Base-by-base conservation (phyloP, 2,888 invertebrate genomes). In the Ryuthela nishihirai region DNA sequence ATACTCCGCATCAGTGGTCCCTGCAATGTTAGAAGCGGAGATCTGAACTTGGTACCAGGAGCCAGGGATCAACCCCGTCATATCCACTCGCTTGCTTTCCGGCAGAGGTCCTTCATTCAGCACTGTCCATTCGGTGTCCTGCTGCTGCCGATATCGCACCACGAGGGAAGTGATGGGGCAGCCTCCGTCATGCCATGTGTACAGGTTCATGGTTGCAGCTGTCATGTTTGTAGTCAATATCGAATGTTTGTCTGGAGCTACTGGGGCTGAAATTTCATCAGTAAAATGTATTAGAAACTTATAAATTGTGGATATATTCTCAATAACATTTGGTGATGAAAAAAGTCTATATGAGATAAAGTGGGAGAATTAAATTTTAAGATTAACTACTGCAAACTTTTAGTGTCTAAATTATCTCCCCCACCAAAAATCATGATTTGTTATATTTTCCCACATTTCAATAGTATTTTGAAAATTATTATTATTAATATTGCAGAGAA, bases 21-120 rank as follows among this genome's bases (percentile, higher is more conserved):
- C 76, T 12, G 74, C 74, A 23, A 71, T 71, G 63, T 73, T 75
- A 63, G 72, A 70, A 3, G 75, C 76, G 0, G 71, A 72, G n/a
- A 75, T 71, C 24, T 70, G 69, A 67, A 76, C 70, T 23, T 69
- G 66, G 64, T 75, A 75, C 71, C 73, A 72, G 4, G 73, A 74
- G n/a, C 71, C 73, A 1, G 75, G 73, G 21, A 67, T 69, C 5
- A 76, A 67, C 40, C 72, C 72, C 1, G 63, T 53, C 35, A 68
- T 39, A 17, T 64, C 64, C 6, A 67, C 53, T 47, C 62, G 62
- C 23, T 55, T 50, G 21, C 65, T 48, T 23, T 65, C 62, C 2
- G 59, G 54, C 10, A 43, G 26, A 1, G 42, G 54, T 4, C 54
- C 52, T 6, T 59, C 48, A 15, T 43, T 45, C 17, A 54, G 32